These are phyloP conservation scores for Diacarnus erythraeanus DNA, from an alignment of 37 sponge, comb jelly and placozoan species.

Conservation along the genomic window DNA sequence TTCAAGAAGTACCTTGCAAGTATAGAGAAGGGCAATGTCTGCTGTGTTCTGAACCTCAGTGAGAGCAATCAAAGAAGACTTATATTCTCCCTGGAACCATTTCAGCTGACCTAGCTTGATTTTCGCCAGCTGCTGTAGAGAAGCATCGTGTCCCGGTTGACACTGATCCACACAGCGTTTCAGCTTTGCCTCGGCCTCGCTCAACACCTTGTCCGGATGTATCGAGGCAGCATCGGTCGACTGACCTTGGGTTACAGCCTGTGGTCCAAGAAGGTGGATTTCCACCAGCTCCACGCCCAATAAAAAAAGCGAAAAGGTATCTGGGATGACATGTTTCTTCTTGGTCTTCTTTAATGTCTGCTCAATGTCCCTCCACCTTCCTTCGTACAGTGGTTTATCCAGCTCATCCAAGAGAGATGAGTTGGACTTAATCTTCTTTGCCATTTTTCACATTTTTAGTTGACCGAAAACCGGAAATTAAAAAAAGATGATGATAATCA, in stretches of 20 bases:
- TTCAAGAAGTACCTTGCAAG: constrained; percentile 50
- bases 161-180: constrained; percentile 19
- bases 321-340: constrained; percentile 49
- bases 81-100: constrained; percentile 32
- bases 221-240: constrained; percentile 6
- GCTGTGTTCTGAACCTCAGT: constrained; percentile 14
- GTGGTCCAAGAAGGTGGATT: constrained; percentile 19
- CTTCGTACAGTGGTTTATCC: constrained; percentile 56
- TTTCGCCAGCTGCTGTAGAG: constrained; percentile 24
- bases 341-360: constrained; percentile 32
- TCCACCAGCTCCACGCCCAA: constrained; percentile 42
- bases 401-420: constrained; percentile 49
- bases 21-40: constrained; percentile 32
- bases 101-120: constrained; percentile 45
- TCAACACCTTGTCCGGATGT: constrained; percentile 18
- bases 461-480: too few relatives aligned
- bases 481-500: too few relatives aligned
- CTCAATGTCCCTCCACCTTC: constrained; percentile 54
- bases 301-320: constrained; percentile 20
- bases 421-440: constrained; percentile 32
- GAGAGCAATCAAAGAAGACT: not conserved
- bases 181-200: constrained; percentile 20
- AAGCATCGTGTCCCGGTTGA: constrained; percentile 46
- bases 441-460: constrained; percentile 13
- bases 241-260: not conserved